Percentiles rank a stretch among this genome's conserved stretches.
Evolutionary conservation across 92 coral and sea anemone species (phyloP).

Genomic region (Pocillopora grandis): DNA sequence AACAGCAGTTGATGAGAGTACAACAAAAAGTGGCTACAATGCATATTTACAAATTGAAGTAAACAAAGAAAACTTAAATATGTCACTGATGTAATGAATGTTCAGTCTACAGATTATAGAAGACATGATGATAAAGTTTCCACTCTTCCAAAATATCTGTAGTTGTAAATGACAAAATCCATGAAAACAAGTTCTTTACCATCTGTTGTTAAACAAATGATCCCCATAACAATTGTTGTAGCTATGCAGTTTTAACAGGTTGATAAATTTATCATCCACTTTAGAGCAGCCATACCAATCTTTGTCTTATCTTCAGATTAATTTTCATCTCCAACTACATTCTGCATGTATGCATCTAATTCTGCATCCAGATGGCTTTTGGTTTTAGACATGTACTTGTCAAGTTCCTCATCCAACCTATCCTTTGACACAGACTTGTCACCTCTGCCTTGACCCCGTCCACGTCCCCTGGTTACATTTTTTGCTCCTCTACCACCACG

Average conservation of each 20-base stretch:
- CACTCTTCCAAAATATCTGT: conserved; percentile 5
- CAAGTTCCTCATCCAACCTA: conserved; percentile 88
- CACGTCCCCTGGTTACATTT: conserved; percentile 54
- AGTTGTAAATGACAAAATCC: background rate
- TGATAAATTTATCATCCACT: background rate
- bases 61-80: no score
- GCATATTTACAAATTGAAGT: no score
- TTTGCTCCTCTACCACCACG: conserved; percentile 2
- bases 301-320: background rate
- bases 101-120: background rate
- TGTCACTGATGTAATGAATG: no score
- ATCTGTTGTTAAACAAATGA: background rate
- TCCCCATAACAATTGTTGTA: background rate
- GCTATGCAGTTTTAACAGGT: no score
- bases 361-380: conserved; percentile 93
- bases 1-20: no score
- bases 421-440: conserved; percentile 72
- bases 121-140: background rate
- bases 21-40: no score
- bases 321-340: conserved; percentile 62
- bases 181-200: background rate
- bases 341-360: conserved; percentile 91
- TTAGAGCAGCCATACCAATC: background rate
- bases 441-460: conserved; percentile 78
- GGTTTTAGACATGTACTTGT: conserved; percentile 93